Percentiles rank a stretch among this genome's conserved stretches.
Conservation (phyloP, 2,797 vertebrate genomes). For the Galaxias olidus region DNA sequence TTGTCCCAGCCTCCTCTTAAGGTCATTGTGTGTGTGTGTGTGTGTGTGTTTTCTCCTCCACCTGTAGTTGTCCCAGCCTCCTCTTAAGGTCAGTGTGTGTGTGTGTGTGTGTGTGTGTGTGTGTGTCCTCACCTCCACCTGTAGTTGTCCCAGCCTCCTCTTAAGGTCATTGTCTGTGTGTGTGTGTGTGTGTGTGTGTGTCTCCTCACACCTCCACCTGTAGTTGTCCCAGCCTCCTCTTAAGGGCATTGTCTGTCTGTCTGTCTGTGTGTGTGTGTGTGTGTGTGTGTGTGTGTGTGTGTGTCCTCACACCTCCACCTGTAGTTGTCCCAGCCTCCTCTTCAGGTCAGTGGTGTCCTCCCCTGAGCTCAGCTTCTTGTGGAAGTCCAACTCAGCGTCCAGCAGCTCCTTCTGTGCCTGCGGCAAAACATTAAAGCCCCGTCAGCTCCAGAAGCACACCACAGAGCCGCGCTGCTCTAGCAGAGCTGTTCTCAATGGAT, state of each 20-base stretch:
- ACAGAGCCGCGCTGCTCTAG: too few relatives aligned
- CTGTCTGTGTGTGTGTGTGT: background rate
- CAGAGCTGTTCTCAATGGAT: too few relatives aligned
- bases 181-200: too few relatives aligned
- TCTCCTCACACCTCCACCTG: too few relatives aligned
- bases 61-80: constrained; percentile 89
- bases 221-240: too few relatives aligned
- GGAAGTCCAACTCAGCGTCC: constrained; percentile 95
- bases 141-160: too few relatives aligned
- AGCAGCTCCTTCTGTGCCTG: constrained; percentile 96
- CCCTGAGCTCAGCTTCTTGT: constrained; percentile 91
- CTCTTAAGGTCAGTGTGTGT: constrained; percentile 92
- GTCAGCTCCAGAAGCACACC: too few relatives aligned
- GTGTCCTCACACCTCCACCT: constrained; percentile 84
- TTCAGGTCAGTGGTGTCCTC: constrained; percentile 96
- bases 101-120: too few relatives aligned
- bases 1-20: too few relatives aligned
- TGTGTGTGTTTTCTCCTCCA: constrained; percentile 74
- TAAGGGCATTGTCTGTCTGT: too few relatives aligned
- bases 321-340: constrained; percentile 89
- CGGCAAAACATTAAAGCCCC: background rate
- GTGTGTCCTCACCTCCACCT: constrained; percentile 98
- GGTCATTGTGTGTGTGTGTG: background rate
- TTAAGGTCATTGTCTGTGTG: too few relatives aligned
- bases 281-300: constrained; percentile 2